Base-by-base conservation (phyloP, 1,140 invertebrate genomes). In the Thaumetopoea pityocampa region DNA sequence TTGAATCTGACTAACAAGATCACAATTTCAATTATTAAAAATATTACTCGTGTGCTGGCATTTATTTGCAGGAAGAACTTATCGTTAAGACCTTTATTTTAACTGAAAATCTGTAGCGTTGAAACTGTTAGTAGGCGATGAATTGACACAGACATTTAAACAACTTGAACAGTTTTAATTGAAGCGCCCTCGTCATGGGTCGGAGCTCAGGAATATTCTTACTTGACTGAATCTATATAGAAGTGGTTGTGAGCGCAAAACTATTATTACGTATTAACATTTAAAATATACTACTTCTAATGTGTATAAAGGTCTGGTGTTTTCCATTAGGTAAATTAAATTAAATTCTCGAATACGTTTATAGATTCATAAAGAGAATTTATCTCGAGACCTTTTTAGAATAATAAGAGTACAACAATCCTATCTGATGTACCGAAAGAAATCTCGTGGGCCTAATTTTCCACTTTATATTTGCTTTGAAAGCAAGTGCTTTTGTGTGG, bases 131-230 rank as follows among this genome's bases (percentile, higher is more conserved):
- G 41, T 35, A 11, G 46, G 41, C 44, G 45, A 59, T 65, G 57
- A 54, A 37, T 51, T 55, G 64, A 64, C 65, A 63, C 49, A 70
- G 72, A 70, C 61, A 73, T 73, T 72, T 70, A 69, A 73, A 68
- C 70, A 67, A 73, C 63, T 74, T 73, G 48, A 70, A 65, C 63
- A 66, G 67, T 80, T 73, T 77, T 77, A 80, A 80, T 78, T 74
- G 65, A 71, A 78, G 65, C 47, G 59, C 64, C 67, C 72, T 69
- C 59, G 54, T 61, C 62, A 62, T 46, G 49, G 54, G 30, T 27
- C 55, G 51, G 54, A 36, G 10, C 24, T 19, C 5, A 19, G 17
- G 15, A 14, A 38, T 14, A 11, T 16, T 3, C 35, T 42, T 35
- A 38, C 30, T 28, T 38, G 22, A 37, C 32, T 23, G 44, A n/a